phyloP scores from a whole-genome alignment of 2,888 invertebrate genomes.

The Latrodectus hesperus region DNA sequence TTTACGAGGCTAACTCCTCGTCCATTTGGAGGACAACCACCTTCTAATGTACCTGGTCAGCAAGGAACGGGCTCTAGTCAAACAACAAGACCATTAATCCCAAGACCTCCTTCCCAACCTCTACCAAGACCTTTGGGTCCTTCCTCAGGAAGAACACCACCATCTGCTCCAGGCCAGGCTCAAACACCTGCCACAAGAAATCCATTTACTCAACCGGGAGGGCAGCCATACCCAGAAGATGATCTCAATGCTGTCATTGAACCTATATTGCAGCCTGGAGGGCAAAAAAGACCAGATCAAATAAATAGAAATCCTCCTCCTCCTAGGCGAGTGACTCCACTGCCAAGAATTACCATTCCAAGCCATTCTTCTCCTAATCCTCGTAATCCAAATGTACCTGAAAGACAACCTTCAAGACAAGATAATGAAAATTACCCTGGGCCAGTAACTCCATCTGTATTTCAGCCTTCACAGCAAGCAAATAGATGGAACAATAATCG shows the following conservation, averaged over 20 bases:
- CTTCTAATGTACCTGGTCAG: neutral
- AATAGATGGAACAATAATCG: conserved; percentile 42
- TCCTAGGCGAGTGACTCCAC: neutral
- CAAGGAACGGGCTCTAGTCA: neutral
- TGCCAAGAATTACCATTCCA: neutral
- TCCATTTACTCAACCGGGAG: neutral
- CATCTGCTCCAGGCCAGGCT: conserved; percentile 2
- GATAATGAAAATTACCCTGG: conserved; percentile 26
- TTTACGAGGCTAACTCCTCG: conserved; percentile 23
- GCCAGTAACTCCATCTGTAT: conserved; percentile 23
- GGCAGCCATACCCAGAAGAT: conserved; percentile 36
- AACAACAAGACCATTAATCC: conserved; percentile 9
- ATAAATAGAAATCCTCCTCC: conserved; percentile 41
- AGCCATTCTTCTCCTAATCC: neutral
- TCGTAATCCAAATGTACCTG: neutral
- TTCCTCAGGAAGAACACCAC: conserved; percentile 13
- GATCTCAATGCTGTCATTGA: conserved; percentile 26
- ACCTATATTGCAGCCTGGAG: conserved; percentile 14
- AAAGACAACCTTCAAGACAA: conserved; percentile 1
- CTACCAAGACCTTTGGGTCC: conserved; percentile 28
- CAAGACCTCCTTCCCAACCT: neutral
- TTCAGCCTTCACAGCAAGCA: conserved; percentile 25
- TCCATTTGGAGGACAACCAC: conserved; percentile 30
- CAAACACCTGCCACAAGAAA: conserved; percentile 17
- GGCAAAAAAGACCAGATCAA: conserved; percentile 18